Percentiles rank a stretch among this genome's conserved stretches.
These are phyloP conservation scores for Diarsia mendica DNA, from an alignment of 2,888 invertebrate species.

Conservation along the genomic window DNA sequence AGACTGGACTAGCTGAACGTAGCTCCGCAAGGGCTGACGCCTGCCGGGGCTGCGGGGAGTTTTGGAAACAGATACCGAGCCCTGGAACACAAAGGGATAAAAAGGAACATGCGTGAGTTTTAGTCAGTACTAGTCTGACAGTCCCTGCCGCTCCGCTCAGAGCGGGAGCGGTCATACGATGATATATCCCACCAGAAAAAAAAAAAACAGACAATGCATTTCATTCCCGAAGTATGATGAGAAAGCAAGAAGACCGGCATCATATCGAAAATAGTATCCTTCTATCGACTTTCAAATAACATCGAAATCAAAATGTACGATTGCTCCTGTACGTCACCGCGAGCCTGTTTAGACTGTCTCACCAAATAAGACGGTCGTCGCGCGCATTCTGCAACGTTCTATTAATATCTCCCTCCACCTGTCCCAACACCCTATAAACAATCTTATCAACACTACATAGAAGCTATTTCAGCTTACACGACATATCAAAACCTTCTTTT, in stretches of 20 bases:
- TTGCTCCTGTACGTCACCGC: constrained; percentile 67
- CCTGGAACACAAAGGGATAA: no score
- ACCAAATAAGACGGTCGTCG: constrained; percentile 85
- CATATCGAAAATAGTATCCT: no score
- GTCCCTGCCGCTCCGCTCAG: no score
- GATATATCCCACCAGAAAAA: no score
- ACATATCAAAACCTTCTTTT: constrained; percentile 66
- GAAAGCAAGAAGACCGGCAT: not conserved
- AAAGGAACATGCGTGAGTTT: no score
- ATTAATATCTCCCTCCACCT: constrained; percentile 75
- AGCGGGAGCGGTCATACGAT: no score
- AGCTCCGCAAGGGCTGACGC: no score
- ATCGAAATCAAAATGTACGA: not conserved
- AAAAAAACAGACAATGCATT: no score
- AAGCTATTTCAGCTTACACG: constrained; percentile 55
- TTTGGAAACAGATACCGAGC: no score
- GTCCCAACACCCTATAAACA: constrained; percentile 50
- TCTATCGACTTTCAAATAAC: not conserved
- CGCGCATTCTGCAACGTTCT: constrained; percentile 84
- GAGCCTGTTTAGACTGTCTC: constrained; percentile 73
- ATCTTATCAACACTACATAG: constrained; percentile 59
- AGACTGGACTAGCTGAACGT: not conserved
- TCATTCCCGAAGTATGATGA: not conserved
- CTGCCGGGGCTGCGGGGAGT: no score
- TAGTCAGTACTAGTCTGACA: no score